Evolutionary conservation across 2,113 vertebrate species (phyloP).

Genomic region (mouse (Mus musculus)): GRCm39 chr11:78817001-78817500

Average conservation of each 20-base stretch:
- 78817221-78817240: not conserved
- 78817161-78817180: not conserved
- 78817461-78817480: not conserved
- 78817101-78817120: not conserved
- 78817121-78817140: not conserved
- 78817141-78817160: rapidly evolving
- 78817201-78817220: not conserved
- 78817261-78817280: not conserved
- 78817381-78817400: not conserved
- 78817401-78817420: not conserved
- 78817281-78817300: not conserved
- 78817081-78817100: not conserved
- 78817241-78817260: not conserved
- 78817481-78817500: not conserved
- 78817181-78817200: not conserved
- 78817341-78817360: not conserved
- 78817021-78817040: not conserved
- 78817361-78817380: not conserved
- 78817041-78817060: not conserved
- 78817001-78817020: not conserved
- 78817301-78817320: not conserved
- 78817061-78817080: not conserved
- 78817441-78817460: not conserved
- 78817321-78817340: not conserved
- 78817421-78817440: not conserved